Evolutionary conservation across 2,888 invertebrate genomes (phyloP), one percentile per base, ranked within the genome.

Genomic region (Yponomeuta cagnagella): DNA sequence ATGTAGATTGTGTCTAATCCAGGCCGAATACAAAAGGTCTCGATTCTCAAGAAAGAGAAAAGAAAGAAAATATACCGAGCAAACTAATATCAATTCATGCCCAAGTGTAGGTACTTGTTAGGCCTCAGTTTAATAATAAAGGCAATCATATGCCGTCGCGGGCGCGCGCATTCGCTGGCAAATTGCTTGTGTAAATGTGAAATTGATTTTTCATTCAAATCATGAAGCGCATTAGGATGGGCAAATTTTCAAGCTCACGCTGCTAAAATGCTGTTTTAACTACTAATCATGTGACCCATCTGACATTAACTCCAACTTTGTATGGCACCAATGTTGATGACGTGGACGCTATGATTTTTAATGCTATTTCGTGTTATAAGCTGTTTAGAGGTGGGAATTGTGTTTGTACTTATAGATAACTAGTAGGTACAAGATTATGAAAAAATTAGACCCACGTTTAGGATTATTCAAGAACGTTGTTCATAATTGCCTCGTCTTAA

Each of bases 191-290:
- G 84, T 82, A 87, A 85, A 83, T 83, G 82, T 82, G 79, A 83
- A 87, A 87, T 87, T 86, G 86, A 87, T 87, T 86, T 85, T 82
- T 80, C 82, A 89, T 89, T 87, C 82, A 86, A 84, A 89, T 87
- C 85, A 86, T 88, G 86, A 88, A 87, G 83, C 77, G 74, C 81
- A 80, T 72, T 71, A 79, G 79, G 82, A 80, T 77, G 76, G 78
- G 79, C 77, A 76, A 83, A 83, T 84, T 82, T 83, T 73, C 70
- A 68, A 43, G 48, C 31, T 43, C 70, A 66, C 68, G 70, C 43
- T 70, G 70, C 77, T 82, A 77, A 77, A 76, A 76, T 74, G 75
- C 77, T 74, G 73, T 52, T 68, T 68, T 52, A 10, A 15, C 37
- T 43, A 43, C 8, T 67, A 67, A 67, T 30, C 10, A 31, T 64